Percentiles rank a stretch among this genome's conserved stretches.
phyloP scores from a whole-genome alignment of 2,113 vertebrate species.

The Mesoclemmys tuberculata region DNA sequence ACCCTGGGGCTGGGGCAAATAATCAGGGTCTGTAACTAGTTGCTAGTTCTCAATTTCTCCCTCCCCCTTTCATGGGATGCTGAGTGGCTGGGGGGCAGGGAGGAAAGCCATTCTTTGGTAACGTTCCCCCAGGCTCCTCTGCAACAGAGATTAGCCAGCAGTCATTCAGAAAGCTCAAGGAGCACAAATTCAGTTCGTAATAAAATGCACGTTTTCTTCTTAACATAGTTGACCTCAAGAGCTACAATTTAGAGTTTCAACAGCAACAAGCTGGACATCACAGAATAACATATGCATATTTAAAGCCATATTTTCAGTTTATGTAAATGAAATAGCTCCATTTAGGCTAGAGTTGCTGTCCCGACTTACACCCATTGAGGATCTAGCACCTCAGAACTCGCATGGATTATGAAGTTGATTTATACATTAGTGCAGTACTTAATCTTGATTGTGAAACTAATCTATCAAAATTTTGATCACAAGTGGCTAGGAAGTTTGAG shows the following conservation, averaged over 20 bases:
- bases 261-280: no score
- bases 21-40: not conserved
- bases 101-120: not conserved
- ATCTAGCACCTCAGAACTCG: not conserved
- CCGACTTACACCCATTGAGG: not conserved
- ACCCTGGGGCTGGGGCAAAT: not conserved
- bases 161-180: not conserved
- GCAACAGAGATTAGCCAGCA: not conserved
- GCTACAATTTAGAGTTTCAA: not conserved
- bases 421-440: not conserved
- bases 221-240: not conserved
- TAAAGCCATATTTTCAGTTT: not conserved
- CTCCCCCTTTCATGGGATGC: not conserved
- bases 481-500: not conserved
- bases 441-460: not conserved
- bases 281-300: not conserved
- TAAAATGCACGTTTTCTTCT: not conserved
- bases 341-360: not conserved
- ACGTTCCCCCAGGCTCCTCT: not conserved
- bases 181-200: not conserved
- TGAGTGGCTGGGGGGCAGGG: not conserved
- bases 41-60: not conserved
- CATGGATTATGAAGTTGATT: not conserved
- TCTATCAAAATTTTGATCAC: not conserved
- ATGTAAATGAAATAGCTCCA: not conserved